These are phyloP conservation scores for Rattus norvegicus DNA, from an alignment of 2,113 vertebrate species.

Conservation along the genomic window GRCr8 NC_086038.1:11601501-11602000, in stretches of 20 bases:
- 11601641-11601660: neutral
- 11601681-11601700: neutral
- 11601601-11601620: neutral
- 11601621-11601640: neutral
- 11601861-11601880: neutral
- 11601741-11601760: no score
- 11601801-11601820: neutral
- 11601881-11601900: no score
- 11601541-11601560: neutral
- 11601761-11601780: neutral
- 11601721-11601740: neutral
- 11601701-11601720: neutral
- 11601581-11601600: neutral
- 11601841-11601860: neutral
- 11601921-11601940: neutral
- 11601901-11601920: neutral
- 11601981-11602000: neutral
- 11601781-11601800: neutral
- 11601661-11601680: neutral
- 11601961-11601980: no score
- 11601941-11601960: neutral
- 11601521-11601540: neutral
- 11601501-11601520: neutral
- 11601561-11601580: neutral
- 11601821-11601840: neutral